Conservation (phyloP, 2,797 vertebrate genomes). For the Enteromius anoplus region DNA sequence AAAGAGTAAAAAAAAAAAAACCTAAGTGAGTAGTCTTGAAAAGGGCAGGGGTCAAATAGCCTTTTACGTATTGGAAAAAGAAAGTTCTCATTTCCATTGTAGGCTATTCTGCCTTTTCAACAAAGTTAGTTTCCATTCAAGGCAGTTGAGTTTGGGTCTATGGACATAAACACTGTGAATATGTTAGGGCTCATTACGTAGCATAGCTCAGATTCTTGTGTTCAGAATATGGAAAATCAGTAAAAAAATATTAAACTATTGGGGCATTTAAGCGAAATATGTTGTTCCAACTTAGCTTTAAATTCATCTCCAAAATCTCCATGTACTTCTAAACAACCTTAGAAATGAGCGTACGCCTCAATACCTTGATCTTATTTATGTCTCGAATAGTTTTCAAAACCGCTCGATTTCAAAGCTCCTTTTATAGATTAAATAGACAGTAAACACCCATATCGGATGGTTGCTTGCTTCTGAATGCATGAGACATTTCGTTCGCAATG, state of each 20-base stretch:
- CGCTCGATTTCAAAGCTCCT: constrained; percentile 18
- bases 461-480: constrained; percentile 9
- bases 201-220: background rate
- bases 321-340: background rate
- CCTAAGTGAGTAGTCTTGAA: constrained; percentile 27
- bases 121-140: constrained; percentile 38
- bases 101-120: constrained; percentile 20
- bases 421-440: constrained; percentile 29
- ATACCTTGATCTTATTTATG: background rate
- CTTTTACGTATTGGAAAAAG: constrained; percentile 31
- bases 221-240: constrained; percentile 18
- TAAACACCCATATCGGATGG: background rate
- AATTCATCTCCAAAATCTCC: background rate
- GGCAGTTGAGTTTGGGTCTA: constrained; percentile 1
- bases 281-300: background rate
- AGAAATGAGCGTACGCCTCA: background rate
- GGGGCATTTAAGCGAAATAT: background rate
- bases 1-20: constrained; percentile 14
- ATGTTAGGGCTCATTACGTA: background rate
- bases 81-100: constrained; percentile 44
- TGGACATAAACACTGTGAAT: constrained; percentile 21
- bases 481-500: constrained; percentile 11
- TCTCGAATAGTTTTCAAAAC: constrained; percentile 35
- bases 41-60: constrained; percentile 41
- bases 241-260: background rate